Conservation (phyloP, 2,888 invertebrate species). For the Galerucella calmariensis region DNA sequence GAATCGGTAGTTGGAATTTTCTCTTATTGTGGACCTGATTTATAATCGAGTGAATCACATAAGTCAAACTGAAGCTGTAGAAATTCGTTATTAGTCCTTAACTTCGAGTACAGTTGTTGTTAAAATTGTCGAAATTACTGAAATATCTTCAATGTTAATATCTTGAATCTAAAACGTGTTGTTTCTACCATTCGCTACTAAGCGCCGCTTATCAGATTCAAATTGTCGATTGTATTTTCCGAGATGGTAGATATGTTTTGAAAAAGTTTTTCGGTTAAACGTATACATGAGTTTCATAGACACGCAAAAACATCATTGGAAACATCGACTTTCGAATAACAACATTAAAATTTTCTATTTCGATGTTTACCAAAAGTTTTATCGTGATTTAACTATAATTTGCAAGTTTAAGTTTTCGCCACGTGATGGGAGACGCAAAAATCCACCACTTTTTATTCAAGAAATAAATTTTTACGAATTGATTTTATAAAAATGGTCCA, state of each 20-base stretch:
- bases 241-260: conserved; percentile 40
- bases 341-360: conserved; percentile 32
- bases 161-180: conserved; percentile 17
- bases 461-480: too few relatives aligned
- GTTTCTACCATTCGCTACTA: conserved; percentile 30
- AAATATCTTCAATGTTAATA: conserved; percentile 2
- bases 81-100: too few relatives aligned
- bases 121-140: too few relatives aligned
- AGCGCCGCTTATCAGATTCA: conserved; percentile 34
- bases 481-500: too few relatives aligned
- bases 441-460: too few relatives aligned
- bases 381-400: conserved; percentile 28
- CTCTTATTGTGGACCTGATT: too few relatives aligned
- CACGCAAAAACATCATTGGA: conserved; percentile 40
- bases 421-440: background rate
- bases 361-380: conserved; percentile 27
- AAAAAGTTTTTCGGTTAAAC: conserved; percentile 40
- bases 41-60: too few relatives aligned
- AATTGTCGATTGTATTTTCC: conserved; percentile 29
- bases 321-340: conserved; percentile 28
- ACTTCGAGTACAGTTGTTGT: too few relatives aligned
- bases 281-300: conserved; percentile 36
- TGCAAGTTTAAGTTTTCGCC: conserved; percentile 3
- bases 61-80: too few relatives aligned
- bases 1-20: too few relatives aligned